Conservation (phyloP, 2,888 invertebrate species). For the Temnothorax unifasciatus region DNA sequence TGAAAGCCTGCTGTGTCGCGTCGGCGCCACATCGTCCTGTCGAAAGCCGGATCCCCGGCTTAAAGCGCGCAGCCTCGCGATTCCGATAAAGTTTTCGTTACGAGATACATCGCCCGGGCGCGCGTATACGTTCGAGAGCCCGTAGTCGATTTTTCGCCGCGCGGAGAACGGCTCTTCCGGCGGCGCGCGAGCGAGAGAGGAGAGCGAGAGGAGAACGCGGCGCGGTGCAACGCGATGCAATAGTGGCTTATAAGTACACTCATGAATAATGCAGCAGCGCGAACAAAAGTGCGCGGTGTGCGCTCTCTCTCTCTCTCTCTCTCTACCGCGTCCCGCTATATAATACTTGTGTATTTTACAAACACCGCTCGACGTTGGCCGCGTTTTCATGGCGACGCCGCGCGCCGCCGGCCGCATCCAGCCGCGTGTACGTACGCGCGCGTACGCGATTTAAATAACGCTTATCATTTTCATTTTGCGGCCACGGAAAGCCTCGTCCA, state of each 20-base stretch:
- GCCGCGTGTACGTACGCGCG: conserved; percentile 32
- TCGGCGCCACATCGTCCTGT: conserved; percentile 60
- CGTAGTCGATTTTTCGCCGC: conserved; percentile 70
- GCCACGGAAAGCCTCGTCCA: conserved; percentile 60
- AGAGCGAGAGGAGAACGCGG: not conserved
- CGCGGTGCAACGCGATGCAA: conserved; percentile 74
- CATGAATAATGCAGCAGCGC: conserved; percentile 84
- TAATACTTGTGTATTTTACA: conserved; percentile 80
- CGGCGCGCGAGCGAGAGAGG: not conserved
- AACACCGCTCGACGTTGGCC: conserved; percentile 65
- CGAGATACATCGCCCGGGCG: conserved; percentile 54
- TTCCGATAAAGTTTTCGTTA: conserved; percentile 75
- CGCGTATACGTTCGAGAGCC: conserved; percentile 30
- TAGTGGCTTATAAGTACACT: conserved; percentile 83
- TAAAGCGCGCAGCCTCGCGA: conserved; percentile 68
- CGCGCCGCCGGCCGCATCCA: conserved; percentile 23
- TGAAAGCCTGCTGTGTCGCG: conserved; percentile 62
- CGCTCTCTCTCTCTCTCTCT: conserved; percentile 61
- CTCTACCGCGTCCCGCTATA: conserved; percentile 61
- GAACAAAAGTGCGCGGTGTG: conserved; percentile 79
- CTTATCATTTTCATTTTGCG: conserved; percentile 75
- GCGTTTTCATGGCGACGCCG: conserved; percentile 27
- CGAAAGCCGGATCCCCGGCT: conserved; percentile 72
- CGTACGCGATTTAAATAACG: conserved; percentile 75
- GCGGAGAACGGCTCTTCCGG: conserved; percentile 31